A percentile compares a stretch with the other conserved stretches of the same genome.
Evolutionary conservation across 2,888 invertebrate species (phyloP).

Genomic region (Acronicta psi): DNA sequence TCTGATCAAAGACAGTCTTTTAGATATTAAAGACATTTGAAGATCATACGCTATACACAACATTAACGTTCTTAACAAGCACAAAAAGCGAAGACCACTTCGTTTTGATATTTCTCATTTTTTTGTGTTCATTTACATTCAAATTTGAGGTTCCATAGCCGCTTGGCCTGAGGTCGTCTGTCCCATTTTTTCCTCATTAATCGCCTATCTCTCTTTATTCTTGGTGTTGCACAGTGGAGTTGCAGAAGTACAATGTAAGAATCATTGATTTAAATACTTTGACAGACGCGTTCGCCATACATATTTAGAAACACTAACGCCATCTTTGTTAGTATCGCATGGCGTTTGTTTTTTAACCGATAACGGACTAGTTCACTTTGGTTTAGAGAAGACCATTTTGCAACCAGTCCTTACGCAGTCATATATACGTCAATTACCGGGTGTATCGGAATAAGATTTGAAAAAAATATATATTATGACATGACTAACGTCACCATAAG

Average conservation of each 20-base stretch:
- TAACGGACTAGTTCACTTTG: no score
- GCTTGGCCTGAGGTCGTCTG: conserved; percentile 34
- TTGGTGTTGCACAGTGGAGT: conserved; percentile 4
- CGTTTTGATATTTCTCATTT: conserved; percentile 56
- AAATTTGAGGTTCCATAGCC: conserved; percentile 55
- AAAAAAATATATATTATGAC: no score
- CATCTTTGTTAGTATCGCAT: no score
- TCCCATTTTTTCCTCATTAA: conserved; percentile 50
- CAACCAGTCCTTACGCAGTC: no score
- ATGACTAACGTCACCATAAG: no score
- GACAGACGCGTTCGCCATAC: no score
- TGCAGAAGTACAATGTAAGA: conserved; percentile 22
- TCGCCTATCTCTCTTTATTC: conserved; percentile 37
- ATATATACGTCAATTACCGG: no score
- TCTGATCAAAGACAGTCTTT: conserved; percentile 17
- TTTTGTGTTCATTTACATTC: conserved; percentile 57
- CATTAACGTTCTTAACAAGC: conserved; percentile 37
- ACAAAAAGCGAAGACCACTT: conserved; percentile 13
- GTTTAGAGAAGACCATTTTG: no score
- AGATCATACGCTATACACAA: conserved; percentile 28
- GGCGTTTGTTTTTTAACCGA: no score
- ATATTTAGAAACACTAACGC: no score
- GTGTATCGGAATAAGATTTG: no score
- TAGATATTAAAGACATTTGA: conserved; percentile 23
- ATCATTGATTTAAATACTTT: no score